Evolutionary conservation across 2,113 vertebrate species (phyloP), one percentile per base, ranked within the genome.

Genomic region (Dolichotis patagonum): DNA sequence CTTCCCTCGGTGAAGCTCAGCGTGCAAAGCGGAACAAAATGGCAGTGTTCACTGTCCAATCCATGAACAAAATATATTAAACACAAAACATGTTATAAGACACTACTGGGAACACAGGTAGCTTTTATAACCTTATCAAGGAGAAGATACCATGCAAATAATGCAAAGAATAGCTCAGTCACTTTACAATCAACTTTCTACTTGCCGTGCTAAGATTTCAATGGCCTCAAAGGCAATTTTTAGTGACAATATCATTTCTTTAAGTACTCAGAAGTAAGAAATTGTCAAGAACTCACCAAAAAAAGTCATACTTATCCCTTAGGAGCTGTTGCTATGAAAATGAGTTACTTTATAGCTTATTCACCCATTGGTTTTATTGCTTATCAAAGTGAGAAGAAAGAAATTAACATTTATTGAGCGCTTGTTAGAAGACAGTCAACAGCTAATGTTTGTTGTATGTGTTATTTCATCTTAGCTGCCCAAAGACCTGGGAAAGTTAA

Each of bases 261-360:
- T 75, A 94, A 91, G 41, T 56, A 89, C 7, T 75, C 41, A 67
- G 46, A 93, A 95, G n/a, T 52, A 82, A 88, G 52, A 96, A 94
- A 58, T 81, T 87, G 63, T 81, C 62, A 97, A 83, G 69, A 89
- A 96, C 92, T 83, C 94, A 94, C 71, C 49, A 82, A 94, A 96
- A 65, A 30, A 92, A 92, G 87, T 46, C 87, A 60, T 85, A 73
- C 60, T 77, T 94, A 94, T 43, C 49, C 65, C 86, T n/a, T 54
- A 69, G 63, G 65, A 94, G 56, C 41, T 71, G 12, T 91, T 94
- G 78, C 78, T 94, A 41, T 88, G 82, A 92, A 96, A 95, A 96
- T 26, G 3, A 5, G 54, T 90, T 75, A 49, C 46, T 86, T 91
- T 94, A 52, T 52, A 88, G 73, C 32, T 75, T 77, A 13, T 78